phyloP scores from a whole-genome alignment of 2,797 vertebrate genomes.

The Distichodus sexfasciatus region DNA sequence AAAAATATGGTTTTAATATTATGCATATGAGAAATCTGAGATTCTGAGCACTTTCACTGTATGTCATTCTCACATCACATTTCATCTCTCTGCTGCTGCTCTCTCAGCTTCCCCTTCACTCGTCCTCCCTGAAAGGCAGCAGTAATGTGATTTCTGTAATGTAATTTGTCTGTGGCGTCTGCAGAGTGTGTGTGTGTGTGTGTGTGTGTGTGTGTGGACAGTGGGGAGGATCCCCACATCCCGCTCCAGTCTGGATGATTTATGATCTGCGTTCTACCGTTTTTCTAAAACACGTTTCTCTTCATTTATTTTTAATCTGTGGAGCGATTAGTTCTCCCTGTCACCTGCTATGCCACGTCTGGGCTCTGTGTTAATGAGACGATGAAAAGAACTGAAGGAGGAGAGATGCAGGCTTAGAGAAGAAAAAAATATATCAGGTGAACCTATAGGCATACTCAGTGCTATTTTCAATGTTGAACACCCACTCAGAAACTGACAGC shows the following conservation, averaged over 20 bases:
- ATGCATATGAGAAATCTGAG: constrained; percentile 18
- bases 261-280: constrained; percentile 78
- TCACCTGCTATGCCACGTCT: constrained; percentile 87
- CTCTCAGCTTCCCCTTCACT: constrained; percentile 44
- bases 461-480: constrained; percentile 1
- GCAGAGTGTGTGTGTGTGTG: constrained; percentile 26
- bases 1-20: constrained; percentile 24
- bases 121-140: constrained; percentile 53
- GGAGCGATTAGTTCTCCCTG: constrained; percentile 80
- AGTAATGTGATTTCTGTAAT: constrained; percentile 60
- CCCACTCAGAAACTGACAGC: background rate
- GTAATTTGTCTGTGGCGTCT: constrained; percentile 53
- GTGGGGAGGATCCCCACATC: constrained; percentile 56
- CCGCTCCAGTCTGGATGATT: constrained; percentile 79
- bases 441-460: constrained; percentile 12
- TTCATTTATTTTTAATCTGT: constrained; percentile 86
- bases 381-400: constrained; percentile 14
- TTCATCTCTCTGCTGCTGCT: constrained; percentile 28
- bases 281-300: constrained; percentile 81
- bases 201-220: constrained; percentile 67
- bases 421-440: constrained; percentile 1
- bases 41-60: constrained; percentile 16
- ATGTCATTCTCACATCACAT: constrained; percentile 33
- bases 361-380: constrained; percentile 83
- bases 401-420: constrained; percentile 3